Conservation (phyloP, 2,888 invertebrate genomes). For the Sympetrum striolatum region DNA sequence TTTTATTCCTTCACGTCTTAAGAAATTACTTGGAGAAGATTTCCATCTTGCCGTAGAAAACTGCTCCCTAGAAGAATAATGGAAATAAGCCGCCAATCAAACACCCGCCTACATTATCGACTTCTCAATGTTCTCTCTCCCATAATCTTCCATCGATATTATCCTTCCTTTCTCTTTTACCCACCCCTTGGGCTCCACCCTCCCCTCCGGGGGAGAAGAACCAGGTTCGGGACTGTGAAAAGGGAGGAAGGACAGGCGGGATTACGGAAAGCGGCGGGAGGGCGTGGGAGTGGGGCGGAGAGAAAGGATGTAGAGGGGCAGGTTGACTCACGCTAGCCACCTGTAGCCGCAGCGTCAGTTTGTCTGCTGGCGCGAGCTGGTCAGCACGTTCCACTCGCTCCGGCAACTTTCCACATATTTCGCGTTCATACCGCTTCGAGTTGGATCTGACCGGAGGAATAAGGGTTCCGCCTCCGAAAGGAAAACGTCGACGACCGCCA, state of each 20-base stretch:
- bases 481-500: too few species aligned
- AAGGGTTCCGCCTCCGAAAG: too few species aligned
- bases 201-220: not conserved
- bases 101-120: not conserved
- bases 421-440: too few species aligned
- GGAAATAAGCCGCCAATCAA: not conserved
- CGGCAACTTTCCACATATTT: not conserved
- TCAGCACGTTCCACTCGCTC: not conserved
- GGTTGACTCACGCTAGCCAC: slow-evolving; percentile 14
- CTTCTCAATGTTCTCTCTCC: not conserved
- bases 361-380: not conserved
- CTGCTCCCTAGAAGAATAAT: not conserved
- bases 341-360: slow-evolving; percentile 3
- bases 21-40: too few species aligned
- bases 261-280: not conserved
- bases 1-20: too few species aligned
- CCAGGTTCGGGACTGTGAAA: too few species aligned
- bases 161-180: not conserved
- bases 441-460: too few species aligned
- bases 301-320: not conserved
- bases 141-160: not conserved
- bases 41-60: not conserved
- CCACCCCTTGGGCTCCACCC: not conserved
- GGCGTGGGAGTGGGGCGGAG: not conserved
- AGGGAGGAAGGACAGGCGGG: not conserved